phyloP scores from a whole-genome alignment of 2,797 vertebrate genomes.

The Phataginus tricuspis region DNA sequence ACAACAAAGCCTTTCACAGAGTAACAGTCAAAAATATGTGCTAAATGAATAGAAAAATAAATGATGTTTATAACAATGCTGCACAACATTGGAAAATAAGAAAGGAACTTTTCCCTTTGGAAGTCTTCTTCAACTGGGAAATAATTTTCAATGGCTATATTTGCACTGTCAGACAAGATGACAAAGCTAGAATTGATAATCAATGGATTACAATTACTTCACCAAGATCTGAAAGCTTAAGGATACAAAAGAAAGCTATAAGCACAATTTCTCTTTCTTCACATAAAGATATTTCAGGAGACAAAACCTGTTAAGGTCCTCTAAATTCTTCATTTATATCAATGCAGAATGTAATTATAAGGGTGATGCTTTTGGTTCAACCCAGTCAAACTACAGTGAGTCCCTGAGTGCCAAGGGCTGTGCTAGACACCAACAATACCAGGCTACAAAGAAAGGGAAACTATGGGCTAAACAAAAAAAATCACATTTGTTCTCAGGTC shows the following conservation, averaged over 20 bases:
- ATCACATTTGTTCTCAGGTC: constrained; percentile 13
- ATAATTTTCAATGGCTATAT: neutral
- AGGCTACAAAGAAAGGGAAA: neutral
- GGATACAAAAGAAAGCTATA: neutral
- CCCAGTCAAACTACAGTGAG: neutral
- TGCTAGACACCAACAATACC: neutral
- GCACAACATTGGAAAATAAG: neutral
- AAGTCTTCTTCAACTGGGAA: neutral
- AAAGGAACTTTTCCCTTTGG: neutral
- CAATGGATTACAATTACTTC: neutral
- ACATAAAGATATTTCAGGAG: neutral
- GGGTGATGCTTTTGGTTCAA: neutral
- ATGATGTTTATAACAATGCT: neutral
- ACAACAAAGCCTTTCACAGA: neutral
- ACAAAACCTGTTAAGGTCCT: neutral
- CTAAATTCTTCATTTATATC: neutral
- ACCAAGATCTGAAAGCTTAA: neutral
- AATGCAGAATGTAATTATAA: neutral
- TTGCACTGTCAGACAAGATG: neutral
- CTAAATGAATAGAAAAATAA: neutral
- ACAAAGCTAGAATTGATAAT: neutral
- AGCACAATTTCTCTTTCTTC: neutral
- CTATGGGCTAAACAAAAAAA: constrained; percentile 3
- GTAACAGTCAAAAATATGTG: neutral
- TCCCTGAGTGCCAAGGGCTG: neutral